Evolutionary conservation across 2,888 invertebrate species (phyloP), one percentile per base, ranked within the genome.

Genomic region (Drosophila multiciliata): DNA sequence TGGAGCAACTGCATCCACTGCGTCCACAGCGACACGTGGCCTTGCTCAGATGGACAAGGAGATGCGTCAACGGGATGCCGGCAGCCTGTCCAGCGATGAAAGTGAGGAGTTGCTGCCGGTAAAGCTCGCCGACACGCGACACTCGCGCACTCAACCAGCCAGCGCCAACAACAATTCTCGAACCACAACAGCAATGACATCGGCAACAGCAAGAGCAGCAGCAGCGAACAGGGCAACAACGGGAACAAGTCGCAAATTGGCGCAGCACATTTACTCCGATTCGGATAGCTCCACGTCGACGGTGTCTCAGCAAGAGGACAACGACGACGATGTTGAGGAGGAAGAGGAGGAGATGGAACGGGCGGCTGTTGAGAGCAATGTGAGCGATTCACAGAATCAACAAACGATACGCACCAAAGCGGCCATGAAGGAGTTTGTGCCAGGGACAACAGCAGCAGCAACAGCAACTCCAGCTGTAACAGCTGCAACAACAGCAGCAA

Each of bases 201-300:
- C 49, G 5, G 20, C 33, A 35, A 40, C 76, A 11, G 65, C 70
- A 32, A 8, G 60, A 23, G 23, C 52, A 8, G n/a, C 53, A 15
- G 45, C 62, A 20, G 55, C 32, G 11, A 45, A 45, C 15, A 45
- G 45, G 20, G 23, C 38, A 38, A 23, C 59, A 63, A 29, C 38
- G 23, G 61, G 40, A 11, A 20, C 60, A 33, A 83, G 69, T 58
- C 89, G 90, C 57, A 95, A 94, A 79, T 93, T 94, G 75, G 95
- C 95, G n/a, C 96, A 96, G 26, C 95, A 96, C 73, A 97, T 97
- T 83, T 98, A 97, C 93, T 97, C 97, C 0, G 97, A 97, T 83
- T 96, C 96, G 80, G 94, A 94, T 66, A 94, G 93, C 78, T 90
- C 91, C 11, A 76, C 87, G 1, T 79, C 83, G 8, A 66, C 85